A percentile compares a stretch with the other conserved stretches of the same genome.
Evolutionary conservation across 2,888 invertebrate genomes (phyloP).

Genomic region (Teleogryllus oceanicus): DNA sequence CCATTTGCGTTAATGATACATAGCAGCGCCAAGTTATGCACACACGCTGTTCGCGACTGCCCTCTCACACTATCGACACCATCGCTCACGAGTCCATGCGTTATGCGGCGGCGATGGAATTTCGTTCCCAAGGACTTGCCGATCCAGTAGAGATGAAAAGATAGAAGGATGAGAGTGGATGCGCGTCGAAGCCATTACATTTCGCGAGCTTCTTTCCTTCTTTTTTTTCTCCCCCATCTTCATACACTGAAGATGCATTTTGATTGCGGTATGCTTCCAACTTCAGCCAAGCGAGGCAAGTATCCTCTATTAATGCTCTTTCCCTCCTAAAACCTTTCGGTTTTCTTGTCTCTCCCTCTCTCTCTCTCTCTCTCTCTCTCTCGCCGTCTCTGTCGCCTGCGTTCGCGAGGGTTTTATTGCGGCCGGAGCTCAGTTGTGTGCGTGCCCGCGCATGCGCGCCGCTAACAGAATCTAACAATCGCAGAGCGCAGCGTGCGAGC

Average conservation of each 20-base stretch:
- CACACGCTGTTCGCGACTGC: too few relatives aligned
- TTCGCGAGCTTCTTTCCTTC: background rate
- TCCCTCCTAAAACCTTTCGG: background rate
- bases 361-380: background rate
- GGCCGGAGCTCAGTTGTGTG: background rate
- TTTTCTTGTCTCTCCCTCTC: background rate
- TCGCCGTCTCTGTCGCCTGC: background rate
- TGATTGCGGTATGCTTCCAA: background rate
- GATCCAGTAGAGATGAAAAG: too few relatives aligned
- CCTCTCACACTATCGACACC: too few relatives aligned
- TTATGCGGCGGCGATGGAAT: too few relatives aligned
- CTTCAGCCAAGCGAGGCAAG: background rate
- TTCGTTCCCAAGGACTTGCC: too few relatives aligned
- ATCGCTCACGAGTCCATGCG: too few relatives aligned
- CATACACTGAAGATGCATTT: background rate
- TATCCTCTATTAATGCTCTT: background rate
- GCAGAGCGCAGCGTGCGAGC: background rate
- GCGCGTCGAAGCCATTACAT: too few relatives aligned
- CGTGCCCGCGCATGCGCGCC: background rate
- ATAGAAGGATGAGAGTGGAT: too few relatives aligned
- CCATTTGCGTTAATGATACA: too few relatives aligned
- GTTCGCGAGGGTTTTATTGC: background rate
- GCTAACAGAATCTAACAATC: background rate
- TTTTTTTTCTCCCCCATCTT: background rate
- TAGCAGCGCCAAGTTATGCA: too few relatives aligned